Evolutionary conservation across 2,797 vertebrate species (phyloP).

Genomic region (Steatocranus sp.): DNA sequence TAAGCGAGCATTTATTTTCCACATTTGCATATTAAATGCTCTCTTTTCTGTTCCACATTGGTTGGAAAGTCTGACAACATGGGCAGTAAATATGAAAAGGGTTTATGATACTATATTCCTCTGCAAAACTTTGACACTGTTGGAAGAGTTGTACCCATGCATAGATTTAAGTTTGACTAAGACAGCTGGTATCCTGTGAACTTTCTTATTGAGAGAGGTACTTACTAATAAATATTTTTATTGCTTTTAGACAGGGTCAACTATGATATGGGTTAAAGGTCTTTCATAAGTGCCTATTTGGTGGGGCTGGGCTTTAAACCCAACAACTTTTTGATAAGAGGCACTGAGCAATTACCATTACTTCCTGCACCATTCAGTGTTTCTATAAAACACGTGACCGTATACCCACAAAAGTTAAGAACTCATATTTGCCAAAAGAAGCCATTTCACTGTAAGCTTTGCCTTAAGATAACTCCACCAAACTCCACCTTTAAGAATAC

Average conservation of each 20-base stretch:
- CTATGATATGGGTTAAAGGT: background rate
- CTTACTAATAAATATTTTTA: background rate
- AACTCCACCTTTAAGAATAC: background rate
- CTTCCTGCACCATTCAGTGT: background rate
- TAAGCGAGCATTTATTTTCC: constrained; percentile 27
- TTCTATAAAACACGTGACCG: background rate
- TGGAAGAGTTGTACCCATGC: background rate
- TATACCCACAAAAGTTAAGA: background rate
- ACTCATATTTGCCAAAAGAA: background rate
- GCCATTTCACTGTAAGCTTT: background rate
- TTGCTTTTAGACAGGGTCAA: background rate
- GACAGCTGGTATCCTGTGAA: background rate
- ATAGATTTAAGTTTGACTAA: background rate
- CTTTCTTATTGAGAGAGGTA: background rate
- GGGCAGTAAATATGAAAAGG: constrained; percentile 13
- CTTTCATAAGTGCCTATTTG: background rate
- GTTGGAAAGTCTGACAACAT: constrained; percentile 48
- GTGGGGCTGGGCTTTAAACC: background rate
- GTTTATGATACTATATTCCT: constrained; percentile 3
- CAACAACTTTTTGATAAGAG: background rate
- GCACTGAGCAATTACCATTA: background rate
- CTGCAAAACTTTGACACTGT: background rate
- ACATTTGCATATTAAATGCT: constrained; percentile 16
- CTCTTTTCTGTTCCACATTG: constrained; percentile 26
- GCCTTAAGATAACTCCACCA: background rate